Evolutionary conservation across 2,797 vertebrate species (phyloP), one percentile per base, ranked within the genome.

Genomic region (Varecia variegata): DNA sequence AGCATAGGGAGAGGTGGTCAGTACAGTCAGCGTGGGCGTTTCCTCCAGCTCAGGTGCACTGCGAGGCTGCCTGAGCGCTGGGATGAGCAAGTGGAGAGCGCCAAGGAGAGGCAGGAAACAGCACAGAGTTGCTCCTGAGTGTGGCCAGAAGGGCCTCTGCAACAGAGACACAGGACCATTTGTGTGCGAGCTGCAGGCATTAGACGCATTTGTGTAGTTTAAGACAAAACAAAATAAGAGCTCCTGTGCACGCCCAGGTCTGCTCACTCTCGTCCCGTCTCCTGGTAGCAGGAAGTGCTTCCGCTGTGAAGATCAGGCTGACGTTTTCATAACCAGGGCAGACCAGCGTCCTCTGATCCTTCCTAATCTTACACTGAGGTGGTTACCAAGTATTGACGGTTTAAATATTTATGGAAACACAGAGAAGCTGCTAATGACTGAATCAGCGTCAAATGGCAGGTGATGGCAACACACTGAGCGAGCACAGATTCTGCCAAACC

Each of bases 331-430:
- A 93, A 94, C 80, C 1, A 58, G 83, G 56, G 96, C 92, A 94
- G 96, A 15, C 79, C 87, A 52, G 85, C 71, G 38, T 95, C 71
- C 94, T 32, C 32, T 73, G 95, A 96, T 97, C 95, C 85, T 83
- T 92, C 88, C 86, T 97, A 81, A 97, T 97, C 97, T 95, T 92
- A 90, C 73, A 97, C 90, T 32, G 38, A 97, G 85, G 91, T 92
- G 95, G 97, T 97, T 95, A 95, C 82, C 65, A 30, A 79, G 85
- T 89, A 47, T 84, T 7, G 18, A 83, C 7, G 23, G 85, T 94
- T 97, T 94, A 97, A 97, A 97, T 98, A 97, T 97, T 98, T 96
- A 97, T 52, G n/a, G 25, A 18, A 82, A 89, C 6, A 7, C 4
- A 68, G 54, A 95, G 79, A 76, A 71, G 25, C 52, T 74, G 25